Evolutionary conservation across 2,888 invertebrate species (phyloP), one percentile per base, ranked within the genome.

Genomic region (Asteroscopus sphinx): DNA sequence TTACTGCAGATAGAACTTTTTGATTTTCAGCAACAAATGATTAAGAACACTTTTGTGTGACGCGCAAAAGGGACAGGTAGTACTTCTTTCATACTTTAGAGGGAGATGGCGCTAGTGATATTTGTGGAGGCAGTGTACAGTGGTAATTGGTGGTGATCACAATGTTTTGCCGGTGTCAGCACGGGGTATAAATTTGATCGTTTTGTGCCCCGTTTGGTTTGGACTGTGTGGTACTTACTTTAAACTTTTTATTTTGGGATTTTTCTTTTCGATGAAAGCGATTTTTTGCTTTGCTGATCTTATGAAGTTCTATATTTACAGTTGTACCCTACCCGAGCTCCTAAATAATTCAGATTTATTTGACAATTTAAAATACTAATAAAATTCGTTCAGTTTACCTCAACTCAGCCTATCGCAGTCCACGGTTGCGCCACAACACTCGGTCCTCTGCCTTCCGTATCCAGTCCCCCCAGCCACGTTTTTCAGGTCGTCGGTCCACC

Each of bases 131-230:
- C 80, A 83, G 83, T 82, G 84, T 89, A 88, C 88, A 83, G 80
- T 83, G 86, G 90, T 94, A 93, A 94, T 94, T 94, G 93, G 90
- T 89, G 91, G 89, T 91, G 92, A 92, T 93, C 91, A 90, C 78
- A 84, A 86, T 91, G 91, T 92, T 93, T 92, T 91, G 92, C 80
- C 79, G 78, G 86, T 90, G 92, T 93, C 93, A 92, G 93, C 94
- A 83, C 82, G 86, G 80, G 76, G 81, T 82, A 87, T 86, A 85
- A 89, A 87, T 87, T 61, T 89, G 85, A 85, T 89, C 80, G 90
- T 79, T 82, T 82, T 67, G 76, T 90, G 93, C 89, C 75, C 37
- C 86, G 89, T 90, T 93, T 82, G 41, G 26, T 26, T 33, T 11
- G 21, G 16, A 40, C 36, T 33, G 13, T 17, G 40, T n/a, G n/a